Conservation (phyloP, 2,888 invertebrate species). For the Actias luna region DNA sequence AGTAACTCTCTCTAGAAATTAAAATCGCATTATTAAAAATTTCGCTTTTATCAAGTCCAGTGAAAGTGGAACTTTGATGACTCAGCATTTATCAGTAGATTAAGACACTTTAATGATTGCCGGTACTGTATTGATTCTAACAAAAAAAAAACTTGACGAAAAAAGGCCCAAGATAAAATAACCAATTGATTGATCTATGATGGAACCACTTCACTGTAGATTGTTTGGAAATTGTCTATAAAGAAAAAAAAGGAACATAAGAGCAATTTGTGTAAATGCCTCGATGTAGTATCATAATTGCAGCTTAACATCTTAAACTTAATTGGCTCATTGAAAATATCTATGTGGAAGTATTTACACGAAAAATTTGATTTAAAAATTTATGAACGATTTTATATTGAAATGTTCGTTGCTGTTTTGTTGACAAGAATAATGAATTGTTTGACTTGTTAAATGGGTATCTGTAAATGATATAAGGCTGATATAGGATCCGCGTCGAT, state of each 20-base stretch:
- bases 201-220: constrained; percentile 2
- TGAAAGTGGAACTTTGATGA: constrained; percentile 5
- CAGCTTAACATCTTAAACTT: background rate
- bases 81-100: background rate
- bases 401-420: background rate
- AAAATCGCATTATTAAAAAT: constrained; percentile 5
- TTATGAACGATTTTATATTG: background rate
- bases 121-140: constrained; percentile 6
- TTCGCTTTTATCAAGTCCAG: constrained; percentile 7
- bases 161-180: constrained; percentile 2
- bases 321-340: background rate
- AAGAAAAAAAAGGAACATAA: background rate
- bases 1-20: background rate
- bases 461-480: too few species aligned
- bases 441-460: too few species aligned
- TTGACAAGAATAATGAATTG: too few species aligned
- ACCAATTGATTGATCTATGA: background rate
- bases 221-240: background rate
- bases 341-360: background rate
- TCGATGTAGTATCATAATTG: background rate
- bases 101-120: background rate
- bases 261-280: background rate
- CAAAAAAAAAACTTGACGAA: constrained; percentile 5
- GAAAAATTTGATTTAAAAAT: background rate
- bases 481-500: too few species aligned